A percentile compares a stretch with the other conserved stretches of the same genome.
Evolutionary conservation across 1,140 invertebrate genomes (phyloP).

Genomic region (Gonioctena quinquepunctata): DNA sequence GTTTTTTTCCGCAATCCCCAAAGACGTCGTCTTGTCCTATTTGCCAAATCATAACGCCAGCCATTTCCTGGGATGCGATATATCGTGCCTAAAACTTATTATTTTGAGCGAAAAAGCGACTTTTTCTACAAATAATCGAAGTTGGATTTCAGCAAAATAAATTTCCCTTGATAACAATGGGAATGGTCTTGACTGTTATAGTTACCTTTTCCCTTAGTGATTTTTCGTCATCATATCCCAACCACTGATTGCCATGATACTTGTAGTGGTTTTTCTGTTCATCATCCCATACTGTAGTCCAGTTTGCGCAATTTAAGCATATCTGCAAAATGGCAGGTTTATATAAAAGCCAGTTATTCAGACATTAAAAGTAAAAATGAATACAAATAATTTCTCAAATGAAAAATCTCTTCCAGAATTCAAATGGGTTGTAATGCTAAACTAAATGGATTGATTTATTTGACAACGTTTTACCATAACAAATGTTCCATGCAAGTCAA

Average conservation of each 20-base stretch:
- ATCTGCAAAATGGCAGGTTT: conserved; percentile 35
- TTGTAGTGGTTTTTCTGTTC: conserved; percentile 31
- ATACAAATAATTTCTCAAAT: too few relatives aligned
- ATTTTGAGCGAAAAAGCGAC: too few relatives aligned
- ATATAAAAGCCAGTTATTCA: too few relatives aligned
- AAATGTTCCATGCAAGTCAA: too few relatives aligned
- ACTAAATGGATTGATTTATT: too few relatives aligned
- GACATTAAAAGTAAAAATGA: too few relatives aligned
- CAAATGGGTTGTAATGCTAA: too few relatives aligned
- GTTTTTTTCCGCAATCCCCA: conserved; percentile 20
- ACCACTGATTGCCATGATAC: conserved; percentile 25
- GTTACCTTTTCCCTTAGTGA: conserved; percentile 27
- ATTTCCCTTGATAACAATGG: too few relatives aligned
- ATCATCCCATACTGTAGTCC: conserved; percentile 46
- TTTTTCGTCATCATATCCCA: conserved; percentile 28
- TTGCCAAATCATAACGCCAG: conserved; percentile 30
- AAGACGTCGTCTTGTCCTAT: conserved; percentile 24
- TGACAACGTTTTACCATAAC: too few relatives aligned
- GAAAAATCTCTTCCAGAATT: too few relatives aligned
- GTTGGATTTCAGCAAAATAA: neutral
- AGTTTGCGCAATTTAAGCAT: conserved; percentile 42
- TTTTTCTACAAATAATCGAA: too few relatives aligned
- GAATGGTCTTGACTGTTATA: too few relatives aligned
- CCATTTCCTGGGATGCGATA: conserved; percentile 1
- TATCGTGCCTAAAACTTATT: conserved; percentile 23